Evolutionary conservation across 2,888 invertebrate species (phyloP), one percentile per base, ranked within the genome.

Genomic region (Selenia dentaria): DNA sequence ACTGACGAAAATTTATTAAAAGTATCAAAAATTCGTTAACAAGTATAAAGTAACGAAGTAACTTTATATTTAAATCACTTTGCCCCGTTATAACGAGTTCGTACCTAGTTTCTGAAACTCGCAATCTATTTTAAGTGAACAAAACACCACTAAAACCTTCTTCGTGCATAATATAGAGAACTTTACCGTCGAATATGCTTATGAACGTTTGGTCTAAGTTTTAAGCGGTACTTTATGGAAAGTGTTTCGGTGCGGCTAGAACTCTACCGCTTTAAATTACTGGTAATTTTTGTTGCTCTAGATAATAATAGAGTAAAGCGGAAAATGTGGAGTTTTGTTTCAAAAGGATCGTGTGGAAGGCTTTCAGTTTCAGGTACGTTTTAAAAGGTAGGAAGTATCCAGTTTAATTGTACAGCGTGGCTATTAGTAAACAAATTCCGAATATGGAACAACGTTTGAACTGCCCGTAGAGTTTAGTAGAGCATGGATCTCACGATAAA

Each of bases 141-240:
- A 66, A 70, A 72, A 67, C 63, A 57, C 59, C 56, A 59, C 61
- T 64, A 67, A 69, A 62, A 59, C 63, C 52, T 53, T 51, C 44
- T 40, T 50, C 45, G 53, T 60, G 51, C 51, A 48, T 54, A 46
- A 31, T 46, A 35, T 29, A 46, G n/a, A 36, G 62, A 70, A 73
- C 59, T 74, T 74, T 64, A 51, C 54, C 54, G 50, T 52, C 54
- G 66, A 74, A 74, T 73, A 70, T 68, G 71, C 57, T 70, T 60
- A 59, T 52, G 48, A 56, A 41, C 41, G 39, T 38, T 11, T 60
- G 68, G 68, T 49, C 18, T 33, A 57, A 67, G 61, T 55, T 41
- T 44, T n/a, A 48, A 59, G 46, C 50, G 48, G 6, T 20, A 25
- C 31, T 28, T 47, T 46, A 46, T 37, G 29, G 10, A 41, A 34